Evolutionary conservation across 2,888 invertebrate genomes (phyloP).

Genomic region (Halocaridina rubra): DNA sequence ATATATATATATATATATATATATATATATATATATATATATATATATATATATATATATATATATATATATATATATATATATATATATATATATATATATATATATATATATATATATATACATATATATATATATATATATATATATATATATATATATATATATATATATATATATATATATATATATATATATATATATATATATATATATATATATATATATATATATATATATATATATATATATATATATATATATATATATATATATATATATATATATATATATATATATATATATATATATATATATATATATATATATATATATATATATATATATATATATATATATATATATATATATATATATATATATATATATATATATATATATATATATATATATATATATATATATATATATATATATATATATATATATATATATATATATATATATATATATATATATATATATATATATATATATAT

Average conservation of each 20-base stretch:
- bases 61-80: conserved; percentile 8
- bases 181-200: not conserved
- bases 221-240: conserved; percentile 8
- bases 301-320: conserved; percentile 8
- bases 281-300: conserved; percentile 8
- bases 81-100: conserved; percentile 8
- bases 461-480: conserved; percentile 5
- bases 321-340: conserved; percentile 8
- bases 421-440: conserved; percentile 5
- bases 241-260: not conserved
- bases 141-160: not conserved
- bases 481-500: conserved; percentile 8
- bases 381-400: not conserved
- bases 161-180: conserved; percentile 1
- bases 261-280: not conserved
- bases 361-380: not conserved
- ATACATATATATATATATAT: not conserved
- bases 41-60: conserved; percentile 8
- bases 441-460: not conserved
- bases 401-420: not conserved
- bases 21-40: conserved; percentile 8
- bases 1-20: not conserved
- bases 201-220: conserved; percentile 1
- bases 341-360: conserved; percentile 8
- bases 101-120: conserved; percentile 8